Conservation (phyloP, 2,797 vertebrate genomes). For the Poeciliopsis turneri region DNA sequence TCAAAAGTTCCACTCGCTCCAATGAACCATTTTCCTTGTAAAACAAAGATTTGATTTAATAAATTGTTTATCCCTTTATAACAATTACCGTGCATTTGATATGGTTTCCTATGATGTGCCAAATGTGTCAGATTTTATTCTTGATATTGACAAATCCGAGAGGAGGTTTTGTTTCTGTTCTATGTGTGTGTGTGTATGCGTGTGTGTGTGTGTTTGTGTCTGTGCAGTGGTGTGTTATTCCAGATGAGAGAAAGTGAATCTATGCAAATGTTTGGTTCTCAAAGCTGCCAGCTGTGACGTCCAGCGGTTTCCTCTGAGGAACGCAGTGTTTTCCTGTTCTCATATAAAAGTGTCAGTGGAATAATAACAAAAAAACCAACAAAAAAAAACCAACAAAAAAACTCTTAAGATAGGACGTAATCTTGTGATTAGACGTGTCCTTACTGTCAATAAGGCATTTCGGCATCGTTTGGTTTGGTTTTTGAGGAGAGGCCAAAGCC, state of each 20-base stretch:
- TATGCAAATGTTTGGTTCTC: slow-evolving; percentile 63
- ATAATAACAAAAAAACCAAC: no score
- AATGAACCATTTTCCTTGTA: slow-evolving; percentile 50
- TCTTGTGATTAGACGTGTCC: slow-evolving; percentile 20
- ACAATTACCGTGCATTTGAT: slow-evolving; percentile 60
- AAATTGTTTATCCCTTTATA: slow-evolving; percentile 71
- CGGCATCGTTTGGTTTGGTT: slow-evolving; percentile 40
- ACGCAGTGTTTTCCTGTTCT: slow-evolving; percentile 30
- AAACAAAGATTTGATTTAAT: slow-evolving; percentile 63
- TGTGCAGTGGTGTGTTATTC: slow-evolving; percentile 23
- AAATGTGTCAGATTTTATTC: slow-evolving; percentile 62
- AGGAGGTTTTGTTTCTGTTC: slow-evolving; percentile 22
- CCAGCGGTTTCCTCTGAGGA: slow-evolving; percentile 26
- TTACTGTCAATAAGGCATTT: slow-evolving; percentile 27
- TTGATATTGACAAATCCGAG: slow-evolving; percentile 49
- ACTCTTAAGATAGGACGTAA: background rate
- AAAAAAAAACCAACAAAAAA: no score
- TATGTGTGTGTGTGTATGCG: background rate
- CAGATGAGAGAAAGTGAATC: slow-evolving; percentile 36
- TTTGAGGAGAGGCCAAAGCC: slow-evolving; percentile 35
- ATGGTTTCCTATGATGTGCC: slow-evolving; percentile 56
- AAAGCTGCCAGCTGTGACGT: slow-evolving; percentile 14
- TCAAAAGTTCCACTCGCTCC: slow-evolving; percentile 27
- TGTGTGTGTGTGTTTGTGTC: slow-evolving; percentile 19
- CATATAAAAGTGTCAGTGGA: slow-evolving; percentile 19